phyloP scores from a whole-genome alignment of 2,888 invertebrate genomes.

The Agrochola litura region DNA sequence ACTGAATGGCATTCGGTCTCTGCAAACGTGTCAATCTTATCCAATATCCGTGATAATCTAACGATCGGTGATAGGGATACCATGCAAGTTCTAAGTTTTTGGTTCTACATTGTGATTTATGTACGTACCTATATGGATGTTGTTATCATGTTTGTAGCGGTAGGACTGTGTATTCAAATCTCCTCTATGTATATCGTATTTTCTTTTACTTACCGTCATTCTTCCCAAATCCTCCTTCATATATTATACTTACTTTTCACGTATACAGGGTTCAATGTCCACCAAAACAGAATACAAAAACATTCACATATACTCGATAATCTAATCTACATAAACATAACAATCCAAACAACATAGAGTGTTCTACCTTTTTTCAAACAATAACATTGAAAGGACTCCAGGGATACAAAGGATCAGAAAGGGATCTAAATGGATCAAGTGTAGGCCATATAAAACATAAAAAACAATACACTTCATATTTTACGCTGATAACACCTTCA shows the following conservation, averaged over 20 bases:
- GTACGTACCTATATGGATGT: background rate
- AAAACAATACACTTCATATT: constrained; percentile 45
- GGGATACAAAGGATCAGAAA: constrained; percentile 59
- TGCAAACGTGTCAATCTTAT: background rate
- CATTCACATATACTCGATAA: constrained; percentile 46
- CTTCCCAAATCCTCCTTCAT: constrained; percentile 6
- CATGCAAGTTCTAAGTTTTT: background rate
- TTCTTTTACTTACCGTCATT: constrained; percentile 42
- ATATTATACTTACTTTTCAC: constrained; percentile 40
- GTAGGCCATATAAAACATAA: constrained; percentile 41
- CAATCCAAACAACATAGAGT: constrained; percentile 54
- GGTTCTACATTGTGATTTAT: constrained; percentile 29
- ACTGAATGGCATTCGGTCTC: background rate
- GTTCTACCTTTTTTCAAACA: constrained; percentile 59
- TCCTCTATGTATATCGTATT: background rate
- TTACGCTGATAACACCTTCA: constrained; percentile 33
- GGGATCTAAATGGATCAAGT: constrained; percentile 49
- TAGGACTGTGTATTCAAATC: background rate
- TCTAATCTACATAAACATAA: constrained; percentile 59
- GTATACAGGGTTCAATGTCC: constrained; percentile 8
- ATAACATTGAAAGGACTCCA: constrained; percentile 54
- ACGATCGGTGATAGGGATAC: background rate
- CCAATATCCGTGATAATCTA: background rate
- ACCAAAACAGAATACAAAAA: constrained; percentile 42
- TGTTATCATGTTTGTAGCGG: background rate